Conservation (phyloP, 1,140 invertebrate species). For the Babylonia areolata region DNA sequence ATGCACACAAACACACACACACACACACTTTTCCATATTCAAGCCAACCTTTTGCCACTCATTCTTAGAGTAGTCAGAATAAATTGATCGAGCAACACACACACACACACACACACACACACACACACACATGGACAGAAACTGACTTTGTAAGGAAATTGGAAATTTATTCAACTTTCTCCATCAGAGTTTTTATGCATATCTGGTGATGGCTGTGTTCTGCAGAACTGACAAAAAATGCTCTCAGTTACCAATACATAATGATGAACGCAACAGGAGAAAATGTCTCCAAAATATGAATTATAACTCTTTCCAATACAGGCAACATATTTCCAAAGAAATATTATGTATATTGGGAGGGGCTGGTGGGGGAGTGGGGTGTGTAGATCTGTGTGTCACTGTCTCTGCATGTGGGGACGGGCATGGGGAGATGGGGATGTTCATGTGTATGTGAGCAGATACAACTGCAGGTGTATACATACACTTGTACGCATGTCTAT, state of each 20-base stretch:
- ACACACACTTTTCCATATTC: not conserved
- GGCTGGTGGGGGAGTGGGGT: too few species aligned
- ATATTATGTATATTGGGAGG: too few species aligned
- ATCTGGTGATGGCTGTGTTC: not conserved
- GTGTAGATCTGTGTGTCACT: too few species aligned
- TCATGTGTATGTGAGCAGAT: too few species aligned
- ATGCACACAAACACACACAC: slow-evolving; percentile 4
- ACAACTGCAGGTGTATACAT: too few species aligned
- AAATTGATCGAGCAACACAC: not conserved
- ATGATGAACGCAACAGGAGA: not conserved
- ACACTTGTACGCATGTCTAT: too few species aligned
- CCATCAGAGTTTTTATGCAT: not conserved
- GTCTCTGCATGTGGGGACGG: too few species aligned
- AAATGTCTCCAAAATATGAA: not conserved
- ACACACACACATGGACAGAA: not conserved
- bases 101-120: slow-evolving; percentile 10
- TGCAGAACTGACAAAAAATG: not conserved
- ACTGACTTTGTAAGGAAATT: not conserved
- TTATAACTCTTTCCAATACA: too few species aligned
- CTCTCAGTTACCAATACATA: not conserved
- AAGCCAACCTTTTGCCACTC: too few species aligned
- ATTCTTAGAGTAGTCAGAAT: too few species aligned
- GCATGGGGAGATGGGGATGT: too few species aligned
- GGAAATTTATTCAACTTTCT: not conserved
- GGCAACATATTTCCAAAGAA: too few species aligned